A percentile compares a stretch with the other conserved stretches of the same genome.
Evolutionary conservation across 2,113 vertebrate species (phyloP).

Genomic region (Cathartes aura): DNA sequence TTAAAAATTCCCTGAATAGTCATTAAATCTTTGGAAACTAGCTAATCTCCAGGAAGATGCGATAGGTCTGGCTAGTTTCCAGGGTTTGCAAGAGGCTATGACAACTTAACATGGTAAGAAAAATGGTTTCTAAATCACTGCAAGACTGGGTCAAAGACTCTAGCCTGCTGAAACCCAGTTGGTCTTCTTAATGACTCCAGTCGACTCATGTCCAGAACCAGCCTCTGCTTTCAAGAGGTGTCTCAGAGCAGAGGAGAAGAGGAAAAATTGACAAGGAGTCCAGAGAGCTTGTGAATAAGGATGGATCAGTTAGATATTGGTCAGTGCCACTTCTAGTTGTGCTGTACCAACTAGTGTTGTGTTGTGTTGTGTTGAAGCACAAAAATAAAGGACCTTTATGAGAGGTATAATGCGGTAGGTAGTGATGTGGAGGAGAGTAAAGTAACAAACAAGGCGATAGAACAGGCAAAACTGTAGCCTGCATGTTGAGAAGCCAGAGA

Average conservation of each 20-base stretch:
- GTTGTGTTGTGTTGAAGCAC: background rate
- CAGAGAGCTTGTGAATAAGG: background rate
- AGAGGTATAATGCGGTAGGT: background rate
- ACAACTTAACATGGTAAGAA: background rate
- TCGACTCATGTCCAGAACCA: background rate
- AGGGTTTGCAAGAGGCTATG: background rate
- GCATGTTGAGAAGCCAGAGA: background rate
- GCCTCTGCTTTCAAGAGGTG: background rate
- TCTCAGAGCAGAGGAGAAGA: background rate
- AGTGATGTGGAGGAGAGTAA: background rate
- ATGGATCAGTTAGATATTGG: background rate
- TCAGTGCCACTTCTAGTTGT: background rate
- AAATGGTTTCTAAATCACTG: background rate
- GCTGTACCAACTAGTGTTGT: too few species aligned
- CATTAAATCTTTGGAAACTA: slow-evolving; percentile 41
- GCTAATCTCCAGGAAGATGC: slow-evolving; percentile 12
- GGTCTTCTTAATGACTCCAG: background rate
- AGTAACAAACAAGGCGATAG: background rate
- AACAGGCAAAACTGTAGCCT: background rate
- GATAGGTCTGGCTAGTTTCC: background rate
- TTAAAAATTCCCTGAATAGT: slow-evolving; percentile 41
- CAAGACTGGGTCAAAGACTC: background rate
- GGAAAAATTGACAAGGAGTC: fast-evolving
- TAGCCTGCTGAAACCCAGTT: background rate
- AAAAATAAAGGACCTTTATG: background rate